Conservation (phyloP, 2,797 vertebrate species). For the Microhierax caerulescens region DNA sequence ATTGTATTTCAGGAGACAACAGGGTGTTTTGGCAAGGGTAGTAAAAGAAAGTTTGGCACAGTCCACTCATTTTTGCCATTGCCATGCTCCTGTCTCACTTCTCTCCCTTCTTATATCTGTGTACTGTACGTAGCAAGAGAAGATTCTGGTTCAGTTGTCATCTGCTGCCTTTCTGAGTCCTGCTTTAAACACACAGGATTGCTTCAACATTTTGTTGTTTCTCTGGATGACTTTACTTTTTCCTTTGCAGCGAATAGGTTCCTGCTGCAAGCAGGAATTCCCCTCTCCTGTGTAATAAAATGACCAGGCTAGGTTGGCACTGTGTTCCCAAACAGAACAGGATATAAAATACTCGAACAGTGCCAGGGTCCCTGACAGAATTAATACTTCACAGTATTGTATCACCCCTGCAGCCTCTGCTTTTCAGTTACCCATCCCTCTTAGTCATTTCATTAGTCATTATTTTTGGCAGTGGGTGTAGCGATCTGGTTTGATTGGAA, state of each 20-base stretch:
- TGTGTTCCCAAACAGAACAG: neutral
- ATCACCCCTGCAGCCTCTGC: slow-evolving; percentile 30
- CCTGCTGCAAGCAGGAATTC: slow-evolving; percentile 18
- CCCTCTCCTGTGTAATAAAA: neutral
- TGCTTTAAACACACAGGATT: neutral
- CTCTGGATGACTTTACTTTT: neutral
- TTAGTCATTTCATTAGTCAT: slow-evolving; percentile 61
- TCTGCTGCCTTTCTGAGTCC: neutral
- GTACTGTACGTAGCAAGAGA: neutral
- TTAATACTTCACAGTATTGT: slow-evolving; percentile 43
- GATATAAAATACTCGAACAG: neutral
- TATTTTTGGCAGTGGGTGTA: slow-evolving; percentile 41
- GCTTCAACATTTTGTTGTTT: neutral
- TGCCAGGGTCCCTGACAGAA: slow-evolving; percentile 11
- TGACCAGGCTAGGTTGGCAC: neutral
- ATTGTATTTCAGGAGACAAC: slow-evolving; percentile 32
- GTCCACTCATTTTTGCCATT: neutral
- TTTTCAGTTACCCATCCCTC: slow-evolving; percentile 52
- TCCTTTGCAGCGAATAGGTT: neutral
- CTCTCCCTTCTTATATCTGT: neutral
- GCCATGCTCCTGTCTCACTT: neutral
- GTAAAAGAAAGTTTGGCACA: neutral
- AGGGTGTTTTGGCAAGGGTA: neutral
- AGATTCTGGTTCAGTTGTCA: neutral
- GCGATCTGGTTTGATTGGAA: slow-evolving; percentile 14